Evolutionary conservation across 2,888 invertebrate species (phyloP), one percentile per base, ranked within the genome.

Genomic region (Tetheella fluctuosa): DNA sequence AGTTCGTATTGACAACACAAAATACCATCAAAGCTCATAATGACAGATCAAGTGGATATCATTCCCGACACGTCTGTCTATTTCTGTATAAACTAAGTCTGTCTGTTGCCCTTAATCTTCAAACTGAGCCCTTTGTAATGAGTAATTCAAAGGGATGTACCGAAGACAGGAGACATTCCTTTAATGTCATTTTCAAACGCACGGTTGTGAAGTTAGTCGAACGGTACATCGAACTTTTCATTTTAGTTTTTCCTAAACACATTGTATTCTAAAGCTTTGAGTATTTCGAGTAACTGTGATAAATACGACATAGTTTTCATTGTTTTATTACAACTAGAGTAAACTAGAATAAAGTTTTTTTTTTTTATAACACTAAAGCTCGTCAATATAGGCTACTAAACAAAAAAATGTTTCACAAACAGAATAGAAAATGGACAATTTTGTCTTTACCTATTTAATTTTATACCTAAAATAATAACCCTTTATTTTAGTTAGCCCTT

Each of bases 131-230:
- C 59, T 53, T 60, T 60, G 63, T 56, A 58, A 55, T 55, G 57
- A 53, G 37, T 63, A 58, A 63, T 59, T 60, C 60, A 63, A 63
- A 60, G 63, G 60, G 60, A 53, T 57, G 56, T 37, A 55, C 20
- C 5, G 34, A 55, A 23, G 34, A 23, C 55, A 17, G 23, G 55
- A 55, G 34, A 34, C 37, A 34, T 30, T 55, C 20, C 34, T 37
- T 34, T 34, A 55, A 23, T 13, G 37, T 55, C 55, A 55, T 20
- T 34, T 23, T 1, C 15, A 12, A 15, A 15, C 37, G 37, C 37
- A 55, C 20, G 5, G 34, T 23, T 37, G 10, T 3, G 20, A 20
- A 20, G 55, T 17, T 23, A 1, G 34, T 6, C 34, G 37, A 55
- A 34, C 34, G n/a, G 28, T n/a, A 17, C 17, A 28, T 34, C 30